phyloP scores from a whole-genome alignment of 1,140 invertebrate genomes.

The Tetragnatha versicolor region DNA sequence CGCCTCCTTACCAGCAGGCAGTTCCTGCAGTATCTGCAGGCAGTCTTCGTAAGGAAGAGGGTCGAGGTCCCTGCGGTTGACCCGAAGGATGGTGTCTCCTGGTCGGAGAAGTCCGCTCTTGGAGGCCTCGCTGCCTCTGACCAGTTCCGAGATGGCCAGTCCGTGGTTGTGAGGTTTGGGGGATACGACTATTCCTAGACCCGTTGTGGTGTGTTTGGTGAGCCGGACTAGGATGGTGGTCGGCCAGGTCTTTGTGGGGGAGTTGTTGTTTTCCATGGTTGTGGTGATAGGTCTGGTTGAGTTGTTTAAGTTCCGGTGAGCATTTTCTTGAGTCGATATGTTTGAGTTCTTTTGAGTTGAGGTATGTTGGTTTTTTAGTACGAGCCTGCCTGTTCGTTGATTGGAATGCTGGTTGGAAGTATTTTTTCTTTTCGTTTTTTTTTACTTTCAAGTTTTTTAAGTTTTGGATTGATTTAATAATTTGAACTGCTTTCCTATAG shows the following conservation, averaged over 20 bases:
- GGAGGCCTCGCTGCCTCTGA: slow-evolving; percentile 53
- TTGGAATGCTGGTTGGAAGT: no score
- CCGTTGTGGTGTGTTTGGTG: not conserved
- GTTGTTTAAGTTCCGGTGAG: no score
- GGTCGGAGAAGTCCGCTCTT: slow-evolving; percentile 52
- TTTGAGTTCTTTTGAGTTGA: not conserved
- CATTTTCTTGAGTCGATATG: not conserved
- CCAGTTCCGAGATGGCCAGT: slow-evolving; percentile 50
- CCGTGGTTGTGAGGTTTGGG: slow-evolving; percentile 26
- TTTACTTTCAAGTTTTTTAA: no score
- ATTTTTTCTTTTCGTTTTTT: no score
- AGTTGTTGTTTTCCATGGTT: slow-evolving; percentile 11
- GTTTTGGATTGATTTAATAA: no score
- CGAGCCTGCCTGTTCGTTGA: no score
- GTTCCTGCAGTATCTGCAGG: slow-evolving; percentile 49
- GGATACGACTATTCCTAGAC: slow-evolving; percentile 53
- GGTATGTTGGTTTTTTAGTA: no score
- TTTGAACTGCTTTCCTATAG: no score
- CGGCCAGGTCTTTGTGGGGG: slow-evolving; percentile 12
- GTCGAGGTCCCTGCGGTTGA: slow-evolving; percentile 56
- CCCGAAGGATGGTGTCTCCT: slow-evolving; percentile 57
- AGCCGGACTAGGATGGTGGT: slow-evolving; percentile 8
- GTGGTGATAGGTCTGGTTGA: not conserved
- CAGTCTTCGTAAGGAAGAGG: slow-evolving; percentile 55
- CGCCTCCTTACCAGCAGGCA: slow-evolving; percentile 24